Evolutionary conservation across 2,888 invertebrate species (phyloP), one percentile per base, ranked within the genome.

Genomic region (Phengaris alcon): DNA sequence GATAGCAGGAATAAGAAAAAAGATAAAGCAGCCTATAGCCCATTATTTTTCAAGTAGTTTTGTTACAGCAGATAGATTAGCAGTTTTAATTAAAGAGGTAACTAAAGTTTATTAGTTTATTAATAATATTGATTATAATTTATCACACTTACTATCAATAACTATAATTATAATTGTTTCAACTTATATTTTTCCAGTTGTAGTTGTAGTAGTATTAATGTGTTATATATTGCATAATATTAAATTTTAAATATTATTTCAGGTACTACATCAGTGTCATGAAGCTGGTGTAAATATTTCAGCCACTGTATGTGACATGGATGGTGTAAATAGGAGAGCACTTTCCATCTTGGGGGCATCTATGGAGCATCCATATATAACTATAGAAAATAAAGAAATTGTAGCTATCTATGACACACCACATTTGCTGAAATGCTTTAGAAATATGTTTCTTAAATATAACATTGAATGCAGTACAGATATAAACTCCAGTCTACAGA

Each of bases 391-490:
- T 8, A 46, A 75, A 59, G 77, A 79, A 76, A 77, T 79, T 73
- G 75, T 77, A 0, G 69, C 77, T 48, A 79, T 76, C 3, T 35
- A 3, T 35, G 35, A 35, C 35, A 35, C 35, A 35, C 35, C 35
- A 3, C 1, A 35, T 35, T 51, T 79, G 35, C 22, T 79, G 2
- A 79, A 79, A 75, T 80, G 79, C 73, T 77, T 78, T 15, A 74
- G 78, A 70, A 79, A 79, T 73, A 57, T 77, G 7, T 79, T 78
- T 75, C 44, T 78, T 68, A 78, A 78, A 73, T 78, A 81, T 69
- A 68, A 81, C 75, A 77, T 80, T 22, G 46, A 78, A 70, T 79
- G 77, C 72, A 46, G 9, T 55, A 70, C 75, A 46, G 48, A 75
- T 75, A 70, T 75, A 75, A 48, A 69, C 59, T 75, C 57, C 69